Evolutionary conservation across 2,113 vertebrate genomes (phyloP).

Genomic region (Equus przewalskii): DNA sequence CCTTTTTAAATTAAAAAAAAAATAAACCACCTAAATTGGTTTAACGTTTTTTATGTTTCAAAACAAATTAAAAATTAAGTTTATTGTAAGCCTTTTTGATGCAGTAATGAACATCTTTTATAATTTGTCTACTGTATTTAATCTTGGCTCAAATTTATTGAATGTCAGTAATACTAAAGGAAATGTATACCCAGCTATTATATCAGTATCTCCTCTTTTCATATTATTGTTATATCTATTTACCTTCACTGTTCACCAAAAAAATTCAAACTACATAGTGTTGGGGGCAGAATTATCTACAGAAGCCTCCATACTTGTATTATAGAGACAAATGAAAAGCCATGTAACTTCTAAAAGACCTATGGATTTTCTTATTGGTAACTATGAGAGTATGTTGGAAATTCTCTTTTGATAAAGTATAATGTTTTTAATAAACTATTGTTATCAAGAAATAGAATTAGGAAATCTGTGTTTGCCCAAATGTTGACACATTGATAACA

Average conservation of each 20-base stretch:
- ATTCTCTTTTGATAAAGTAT: neutral
- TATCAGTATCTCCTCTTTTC: neutral
- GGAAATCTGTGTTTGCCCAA: neutral
- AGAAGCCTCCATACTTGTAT: neutral
- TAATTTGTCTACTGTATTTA: neutral
- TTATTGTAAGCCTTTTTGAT: neutral
- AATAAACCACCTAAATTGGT: neutral
- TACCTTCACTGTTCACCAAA: neutral
- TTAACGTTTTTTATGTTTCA: neutral
- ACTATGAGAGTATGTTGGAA: neutral
- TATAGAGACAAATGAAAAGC: neutral
- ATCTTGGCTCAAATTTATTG: neutral
- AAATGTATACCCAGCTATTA: neutral
- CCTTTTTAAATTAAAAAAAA: neutral
- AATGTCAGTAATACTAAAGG: neutral
- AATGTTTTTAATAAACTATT: neutral
- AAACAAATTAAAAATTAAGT: neutral
- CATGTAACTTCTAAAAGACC: neutral
- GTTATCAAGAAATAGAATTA: neutral
- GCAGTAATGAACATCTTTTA: neutral
- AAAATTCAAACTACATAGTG: neutral
- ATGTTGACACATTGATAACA: neutral
- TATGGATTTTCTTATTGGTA: neutral
- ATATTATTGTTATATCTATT: neutral
- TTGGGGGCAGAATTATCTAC: neutral